Conservation (phyloP, 1,140 invertebrate genomes). For the Megalopta genalis region DNA sequence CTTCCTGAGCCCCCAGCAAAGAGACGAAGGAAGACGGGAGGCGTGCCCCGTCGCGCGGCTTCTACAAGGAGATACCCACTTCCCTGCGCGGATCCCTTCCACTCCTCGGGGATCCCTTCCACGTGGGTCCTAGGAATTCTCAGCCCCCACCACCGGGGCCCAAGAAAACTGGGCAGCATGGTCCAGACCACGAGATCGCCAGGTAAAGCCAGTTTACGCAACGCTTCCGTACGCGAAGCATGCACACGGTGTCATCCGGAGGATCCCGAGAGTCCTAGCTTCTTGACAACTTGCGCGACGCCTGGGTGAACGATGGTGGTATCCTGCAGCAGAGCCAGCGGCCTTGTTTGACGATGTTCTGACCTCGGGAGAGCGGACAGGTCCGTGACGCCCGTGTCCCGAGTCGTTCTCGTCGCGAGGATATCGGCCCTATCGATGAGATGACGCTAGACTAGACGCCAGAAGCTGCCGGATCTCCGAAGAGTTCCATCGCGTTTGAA, state of each 20-base stretch:
- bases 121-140: slow-evolving; percentile 58
- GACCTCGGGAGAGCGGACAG: neutral
- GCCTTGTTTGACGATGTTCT: neutral
- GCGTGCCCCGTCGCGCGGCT: slow-evolving; percentile 76
- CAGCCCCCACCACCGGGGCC: slow-evolving; percentile 64
- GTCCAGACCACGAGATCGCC: slow-evolving; percentile 77
- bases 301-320: neutral
- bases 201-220: slow-evolving; percentile 76
- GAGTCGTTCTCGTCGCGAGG: neutral
- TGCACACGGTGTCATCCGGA: slow-evolving; percentile 35
- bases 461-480: neutral
- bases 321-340: neutral
- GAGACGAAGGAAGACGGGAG: slow-evolving; percentile 67
- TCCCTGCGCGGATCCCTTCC: slow-evolving; percentile 69
- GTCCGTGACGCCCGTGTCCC: neutral
- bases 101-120: slow-evolving; percentile 67
- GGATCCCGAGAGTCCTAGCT: slow-evolving; percentile 22
- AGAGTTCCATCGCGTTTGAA: neutral
- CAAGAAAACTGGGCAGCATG: slow-evolving; percentile 77
- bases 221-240: slow-evolving; percentile 73
- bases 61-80: slow-evolving; percentile 77
- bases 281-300: neutral
- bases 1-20: slow-evolving; percentile 69
- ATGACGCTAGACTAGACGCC: slow-evolving; percentile 11
- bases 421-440: neutral